Conservation (phyloP, 2,888 invertebrate species). For the Apamea sordens region DNA sequence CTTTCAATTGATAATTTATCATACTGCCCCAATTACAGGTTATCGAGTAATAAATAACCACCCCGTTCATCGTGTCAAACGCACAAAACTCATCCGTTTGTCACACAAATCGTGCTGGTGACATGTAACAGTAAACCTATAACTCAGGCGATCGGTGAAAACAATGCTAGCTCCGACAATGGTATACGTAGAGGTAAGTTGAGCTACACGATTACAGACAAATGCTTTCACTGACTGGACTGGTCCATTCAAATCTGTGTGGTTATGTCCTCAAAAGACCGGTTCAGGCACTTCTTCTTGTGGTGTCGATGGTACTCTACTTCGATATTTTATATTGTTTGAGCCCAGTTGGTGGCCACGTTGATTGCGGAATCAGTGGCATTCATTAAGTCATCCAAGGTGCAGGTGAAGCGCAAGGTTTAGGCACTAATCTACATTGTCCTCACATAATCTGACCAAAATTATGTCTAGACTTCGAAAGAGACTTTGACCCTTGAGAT, state of each 20-base stretch:
- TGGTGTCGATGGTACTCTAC: no score
- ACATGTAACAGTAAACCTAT: slow-evolving; percentile 23
- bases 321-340: no score
- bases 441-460: background rate
- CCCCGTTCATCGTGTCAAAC: slow-evolving; percentile 23
- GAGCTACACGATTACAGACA: no score
- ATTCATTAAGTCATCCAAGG: no score
- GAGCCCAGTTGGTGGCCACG: no score
- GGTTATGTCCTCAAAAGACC: background rate
- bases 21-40: slow-evolving; percentile 43
- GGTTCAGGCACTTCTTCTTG: background rate
- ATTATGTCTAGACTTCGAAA: background rate
- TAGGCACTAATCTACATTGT: background rate
- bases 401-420: no score
- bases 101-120: slow-evolving; percentile 28
- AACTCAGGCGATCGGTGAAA: slow-evolving; percentile 32
- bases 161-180: slow-evolving; percentile 34
- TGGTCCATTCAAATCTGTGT: background rate
- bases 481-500: no score
- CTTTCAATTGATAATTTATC: slow-evolving; percentile 12
- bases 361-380: no score
- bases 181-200: no score
- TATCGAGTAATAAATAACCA: slow-evolving; percentile 35
- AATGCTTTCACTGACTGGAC: no score
- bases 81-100: slow-evolving; percentile 30